Base-by-base conservation (phyloP, 1,140 invertebrate genomes). In the Drosophila dunni region DNA sequence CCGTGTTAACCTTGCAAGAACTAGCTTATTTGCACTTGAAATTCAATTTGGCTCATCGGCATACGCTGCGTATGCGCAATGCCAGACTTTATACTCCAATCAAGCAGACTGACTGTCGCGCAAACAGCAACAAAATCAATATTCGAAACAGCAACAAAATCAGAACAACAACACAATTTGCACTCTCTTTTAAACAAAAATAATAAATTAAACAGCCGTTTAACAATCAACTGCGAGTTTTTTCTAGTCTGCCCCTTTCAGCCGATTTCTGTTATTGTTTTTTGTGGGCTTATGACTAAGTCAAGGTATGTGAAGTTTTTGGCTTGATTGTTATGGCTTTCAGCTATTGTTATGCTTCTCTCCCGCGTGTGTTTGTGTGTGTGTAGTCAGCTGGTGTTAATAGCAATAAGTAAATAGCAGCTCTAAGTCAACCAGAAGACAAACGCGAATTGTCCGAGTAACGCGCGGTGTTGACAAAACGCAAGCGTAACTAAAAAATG, bases 401-500 rank as follows among this genome's bases (percentile, higher is more conserved):
- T 69, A 75, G 63, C 68, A 56, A 63, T 61, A 65, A 67, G 58
- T 40, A 66, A 78, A 78, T 70, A 78, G 34, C 56, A 70, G 66
- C 66, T 65, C 50, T 42, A 51, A 62, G 58, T 53, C 42, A 44
- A 65, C 40, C 46, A 70, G 15, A 56, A 62, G 67, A 65, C 68
- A 46, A 45, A 60, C 45, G 70, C 45, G 63, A 40, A 17, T 17
- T 51, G 65, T 33, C n/a, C 42, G 33, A 24, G 36, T 54, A 76
- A 58, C 50, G 83, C 75, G 79, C 73, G 84, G 83, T 78, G 83
- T 83, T 84, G 83, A 88, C 83, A 89, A 83, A 89, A 78, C 84
- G 84, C 80, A 83, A 88, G 84, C 84, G 84, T 89, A 81, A 89
- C 84, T 89, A 75, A 89, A 89, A 78, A 84, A 89, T 89, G 84